Conservation (phyloP, 2,113 vertebrate genomes). For the Anguilla rostrata region DNA sequence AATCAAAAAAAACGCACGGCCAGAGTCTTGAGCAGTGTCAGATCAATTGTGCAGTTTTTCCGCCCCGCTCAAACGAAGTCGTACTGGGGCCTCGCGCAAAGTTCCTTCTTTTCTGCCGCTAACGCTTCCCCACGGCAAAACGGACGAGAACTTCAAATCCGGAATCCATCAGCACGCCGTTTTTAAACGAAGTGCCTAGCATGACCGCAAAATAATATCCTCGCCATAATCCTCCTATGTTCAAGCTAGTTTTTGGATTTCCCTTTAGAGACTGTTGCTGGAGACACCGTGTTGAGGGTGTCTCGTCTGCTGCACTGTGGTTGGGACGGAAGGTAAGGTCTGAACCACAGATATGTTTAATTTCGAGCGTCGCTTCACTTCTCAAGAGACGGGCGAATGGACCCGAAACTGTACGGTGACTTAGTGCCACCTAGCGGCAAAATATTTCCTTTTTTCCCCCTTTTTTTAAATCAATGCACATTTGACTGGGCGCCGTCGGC, state of each 20-base stretch:
- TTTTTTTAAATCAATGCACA: background rate
- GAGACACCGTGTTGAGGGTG: conserved; percentile 7
- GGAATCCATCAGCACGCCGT: background rate
- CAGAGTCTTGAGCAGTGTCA: background rate
- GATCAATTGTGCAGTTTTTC: background rate
- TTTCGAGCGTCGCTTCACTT: background rate
- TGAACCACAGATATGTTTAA: background rate
- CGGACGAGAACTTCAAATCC: conserved; percentile 4
- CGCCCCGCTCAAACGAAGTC: background rate
- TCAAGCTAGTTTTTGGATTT: background rate
- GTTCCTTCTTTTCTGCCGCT: conserved; percentile 12
- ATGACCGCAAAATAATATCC: background rate
- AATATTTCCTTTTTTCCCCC: background rate
- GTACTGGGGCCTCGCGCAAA: conserved; percentile 5
- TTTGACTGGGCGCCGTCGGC: background rate
- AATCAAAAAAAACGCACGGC: background rate
- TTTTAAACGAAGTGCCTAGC: background rate
- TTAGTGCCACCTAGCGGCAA: conserved; percentile 25
- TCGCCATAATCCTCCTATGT: background rate
- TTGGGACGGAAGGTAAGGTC: background rate
- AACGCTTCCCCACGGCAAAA: conserved; percentile 6
- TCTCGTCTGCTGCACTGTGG: background rate
- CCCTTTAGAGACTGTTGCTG: background rate
- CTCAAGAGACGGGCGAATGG: background rate
- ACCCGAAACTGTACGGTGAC: background rate